Evolutionary conservation across 2,888 invertebrate species (phyloP), one percentile per base, ranked within the genome.

Genomic region (Paralinhomoeus sp.): DNA sequence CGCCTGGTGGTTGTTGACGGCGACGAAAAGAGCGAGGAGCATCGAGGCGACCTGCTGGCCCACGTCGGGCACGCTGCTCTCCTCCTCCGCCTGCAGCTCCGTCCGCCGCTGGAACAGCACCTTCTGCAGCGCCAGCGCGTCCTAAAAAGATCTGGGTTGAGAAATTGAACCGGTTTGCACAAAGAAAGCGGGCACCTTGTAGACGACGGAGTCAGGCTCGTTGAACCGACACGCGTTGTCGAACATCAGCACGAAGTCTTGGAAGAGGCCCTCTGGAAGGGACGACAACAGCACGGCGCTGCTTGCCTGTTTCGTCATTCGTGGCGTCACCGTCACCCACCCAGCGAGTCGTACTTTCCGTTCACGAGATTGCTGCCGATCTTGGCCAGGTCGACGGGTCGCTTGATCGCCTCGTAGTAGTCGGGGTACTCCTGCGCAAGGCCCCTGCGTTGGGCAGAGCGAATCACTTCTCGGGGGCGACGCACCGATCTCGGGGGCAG

Each of bases 181-280:
- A 9, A 21, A 7, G 18, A 3, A 18, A 22, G 2, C 12, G 17
- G 42, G 1, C 21, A 53, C 56, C 49, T 58, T 58, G 50, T 85
- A 91, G 52, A 97, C 87, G 62, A 79, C 75, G 0, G 91, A 91
- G 21, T 84, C 81, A 64, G 91, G 83, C 65, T 97, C 93, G 62
- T 97, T 97, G 65, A 84, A 97, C 55, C 82, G 81, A 1, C 89
- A 80, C 58, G 93, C 97, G 66, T 97, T 97, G 45, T 78, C 76
- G 64, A 97, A 91, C 89, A 97, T 91, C 18, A 89, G 69, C 52
- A 48, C 48, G 41, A 60, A 48, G 45, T 60, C 60, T n/a, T 51
- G 48, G 15, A 55, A 45, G 12, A 60, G 45, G 23, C 33, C 40
- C 27, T 27, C 27, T 27, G 27, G 12, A 27, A 5, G 12, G n/a